phyloP scores from a whole-genome alignment of 2,888 invertebrate species.

The Lydus trimaculatus region DNA sequence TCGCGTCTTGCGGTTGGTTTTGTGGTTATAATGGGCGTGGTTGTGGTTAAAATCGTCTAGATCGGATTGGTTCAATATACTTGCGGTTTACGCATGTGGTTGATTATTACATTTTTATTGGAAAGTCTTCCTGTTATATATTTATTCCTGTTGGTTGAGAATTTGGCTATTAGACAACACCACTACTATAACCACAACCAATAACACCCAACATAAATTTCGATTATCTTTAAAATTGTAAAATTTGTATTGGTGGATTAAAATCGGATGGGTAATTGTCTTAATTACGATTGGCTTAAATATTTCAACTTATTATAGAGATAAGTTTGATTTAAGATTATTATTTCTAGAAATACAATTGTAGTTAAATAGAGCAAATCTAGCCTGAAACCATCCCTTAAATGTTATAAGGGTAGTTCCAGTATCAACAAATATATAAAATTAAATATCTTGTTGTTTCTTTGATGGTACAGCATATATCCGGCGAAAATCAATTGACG shows the following conservation, averaged over 20 bases:
- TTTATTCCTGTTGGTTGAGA: background rate
- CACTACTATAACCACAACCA: background rate
- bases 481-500: slow-evolving; percentile 4
- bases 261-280: no score
- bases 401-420: background rate
- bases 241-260: background rate
- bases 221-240: background rate
- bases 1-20: slow-evolving; percentile 64
- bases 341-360: background rate
- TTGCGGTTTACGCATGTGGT: slow-evolving; percentile 67
- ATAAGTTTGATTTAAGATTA: background rate
- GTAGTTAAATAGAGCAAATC: background rate
- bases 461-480: background rate
- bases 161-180: background rate
- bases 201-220: background rate
- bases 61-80: slow-evolving; percentile 66
- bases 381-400: background rate
- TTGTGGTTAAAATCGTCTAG: slow-evolving; percentile 66
- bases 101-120: slow-evolving; percentile 62
- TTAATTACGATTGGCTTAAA: no score
- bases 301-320: no score
- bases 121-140: slow-evolving; percentile 43
- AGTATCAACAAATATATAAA: background rate
- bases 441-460: slow-evolving; percentile 1
- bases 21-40: slow-evolving; percentile 71